Evolutionary conservation across 2,113 vertebrate genomes (phyloP), one percentile per base, ranked within the genome.

Genomic region (Epinephelus fuscoguttatus): DNA sequence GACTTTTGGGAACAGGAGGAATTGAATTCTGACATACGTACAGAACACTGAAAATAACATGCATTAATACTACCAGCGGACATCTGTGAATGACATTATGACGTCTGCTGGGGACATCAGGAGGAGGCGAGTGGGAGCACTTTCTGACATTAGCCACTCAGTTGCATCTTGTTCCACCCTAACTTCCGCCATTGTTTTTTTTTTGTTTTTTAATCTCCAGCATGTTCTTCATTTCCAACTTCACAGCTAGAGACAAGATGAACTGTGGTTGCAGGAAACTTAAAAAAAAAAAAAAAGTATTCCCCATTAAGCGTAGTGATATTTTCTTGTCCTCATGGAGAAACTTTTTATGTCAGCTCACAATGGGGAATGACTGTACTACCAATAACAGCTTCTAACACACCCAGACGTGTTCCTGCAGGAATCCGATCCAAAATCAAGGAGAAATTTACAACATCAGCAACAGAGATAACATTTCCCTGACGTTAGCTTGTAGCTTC

Each of bases 51-150:
- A 69, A 87, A 85, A 84, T 72, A 77, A 84, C 77, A 81, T 69
- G 52, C 13, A 75, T 42, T 52, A 50, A 68, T 69, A 80, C 70
- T 50, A 83, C 50, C 52, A 30, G 52, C 12, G 50, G 60, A 86
- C 93, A 91, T 93, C 86, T 90, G 92, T 81, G 57, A 63, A 89
- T 30, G 53, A 84, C 81, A 91, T 92, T 88, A 85, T 23, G 12
- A 21, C 1, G 50, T 76, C 27, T 72, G 37, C 23, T 68, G 64
- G 79, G 70, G 79, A 88, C 57, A 63, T 61, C 42, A 23, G 37
- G 70, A 70, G 79, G 74, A 78, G 30, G 33, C 62, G 15, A 57
- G 49, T 33, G 50, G 33, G 61, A 70, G 53, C 23, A 25, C 30
- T 49, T 30, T 18, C 21, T 75, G 56, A 79, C 21, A 4, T 79